These are phyloP conservation scores for Porites rus DNA, from an alignment of 92 coral and sea anemone genomes.

Conservation along the genomic window DNA sequence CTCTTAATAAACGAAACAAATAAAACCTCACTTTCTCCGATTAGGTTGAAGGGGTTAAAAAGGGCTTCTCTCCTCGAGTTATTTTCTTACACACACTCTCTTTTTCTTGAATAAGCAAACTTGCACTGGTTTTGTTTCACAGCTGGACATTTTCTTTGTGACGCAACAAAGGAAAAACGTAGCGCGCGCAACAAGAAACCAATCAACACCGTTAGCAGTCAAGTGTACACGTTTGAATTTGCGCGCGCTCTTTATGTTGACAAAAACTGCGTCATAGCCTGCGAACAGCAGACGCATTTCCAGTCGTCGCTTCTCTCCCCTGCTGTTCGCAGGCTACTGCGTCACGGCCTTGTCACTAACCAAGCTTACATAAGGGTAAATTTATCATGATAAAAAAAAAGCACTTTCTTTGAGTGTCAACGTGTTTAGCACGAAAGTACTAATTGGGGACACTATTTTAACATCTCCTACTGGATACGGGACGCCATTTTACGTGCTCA, in stretches of 20 bases:
- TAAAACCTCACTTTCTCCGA: background rate
- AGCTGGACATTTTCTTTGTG: background rate
- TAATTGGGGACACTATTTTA: too few species aligned
- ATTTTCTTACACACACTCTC: background rate
- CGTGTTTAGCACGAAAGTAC: too few species aligned
- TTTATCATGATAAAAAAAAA: too few species aligned
- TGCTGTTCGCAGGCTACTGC: too few species aligned
- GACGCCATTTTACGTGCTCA: too few species aligned
- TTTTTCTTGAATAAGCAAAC: background rate
- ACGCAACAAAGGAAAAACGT: background rate
- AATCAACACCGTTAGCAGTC: background rate
- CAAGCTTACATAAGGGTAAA: too few species aligned
- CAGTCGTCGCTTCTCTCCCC: too few species aligned
- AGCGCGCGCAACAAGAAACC: background rate
- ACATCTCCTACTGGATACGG: too few species aligned
- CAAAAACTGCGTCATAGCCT: too few species aligned
- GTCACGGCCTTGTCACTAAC: too few species aligned
- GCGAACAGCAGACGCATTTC: too few species aligned
- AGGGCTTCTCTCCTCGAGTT: background rate
- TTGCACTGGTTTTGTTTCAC: background rate
- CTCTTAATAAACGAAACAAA: background rate
- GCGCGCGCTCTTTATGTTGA: background rate
- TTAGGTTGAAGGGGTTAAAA: background rate
- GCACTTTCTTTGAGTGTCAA: too few species aligned
- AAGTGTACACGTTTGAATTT: background rate